Evolutionary conservation across 2,797 vertebrate species (phyloP).

Genomic region (Mergus octosetaceus): DNA sequence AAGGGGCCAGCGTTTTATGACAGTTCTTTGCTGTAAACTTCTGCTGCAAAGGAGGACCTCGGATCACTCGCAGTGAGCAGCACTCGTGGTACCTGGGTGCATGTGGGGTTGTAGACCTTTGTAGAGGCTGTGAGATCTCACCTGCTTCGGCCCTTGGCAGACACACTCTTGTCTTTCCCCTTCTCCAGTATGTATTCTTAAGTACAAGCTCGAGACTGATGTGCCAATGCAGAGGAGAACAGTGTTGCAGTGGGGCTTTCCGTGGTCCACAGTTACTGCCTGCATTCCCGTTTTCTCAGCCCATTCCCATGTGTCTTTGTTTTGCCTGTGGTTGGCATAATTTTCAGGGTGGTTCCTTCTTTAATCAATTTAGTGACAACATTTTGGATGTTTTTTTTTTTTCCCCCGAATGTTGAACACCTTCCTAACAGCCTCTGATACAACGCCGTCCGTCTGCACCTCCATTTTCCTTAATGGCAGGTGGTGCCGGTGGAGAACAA

Average conservation of each 20-base stretch:
- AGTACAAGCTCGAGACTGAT: background rate
- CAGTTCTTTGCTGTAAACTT: background rate
- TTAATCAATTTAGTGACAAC: background rate
- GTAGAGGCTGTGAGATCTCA: background rate
- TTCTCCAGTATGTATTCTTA: background rate
- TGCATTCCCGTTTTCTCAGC: background rate
- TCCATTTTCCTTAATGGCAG: background rate
- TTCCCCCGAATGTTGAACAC: background rate
- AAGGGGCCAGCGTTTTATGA: background rate
- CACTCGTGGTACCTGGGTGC: background rate
- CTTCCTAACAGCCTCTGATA: background rate
- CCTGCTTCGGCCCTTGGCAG: background rate
- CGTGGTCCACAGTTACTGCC: background rate
- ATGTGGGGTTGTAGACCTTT: fast-evolving
- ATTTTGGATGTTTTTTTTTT: background rate
- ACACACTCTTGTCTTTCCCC: background rate
- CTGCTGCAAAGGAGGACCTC: background rate
- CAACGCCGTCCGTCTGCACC: background rate
- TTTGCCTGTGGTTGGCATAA: background rate
- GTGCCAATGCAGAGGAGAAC: background rate
- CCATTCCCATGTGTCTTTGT: background rate
- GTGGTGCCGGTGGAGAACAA: background rate
- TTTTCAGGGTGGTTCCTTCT: background rate
- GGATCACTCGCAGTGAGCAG: background rate
- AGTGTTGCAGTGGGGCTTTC: background rate